phyloP scores from a whole-genome alignment of 2,113 vertebrate genomes.

The Pyrgilauda ruficollis region DNA sequence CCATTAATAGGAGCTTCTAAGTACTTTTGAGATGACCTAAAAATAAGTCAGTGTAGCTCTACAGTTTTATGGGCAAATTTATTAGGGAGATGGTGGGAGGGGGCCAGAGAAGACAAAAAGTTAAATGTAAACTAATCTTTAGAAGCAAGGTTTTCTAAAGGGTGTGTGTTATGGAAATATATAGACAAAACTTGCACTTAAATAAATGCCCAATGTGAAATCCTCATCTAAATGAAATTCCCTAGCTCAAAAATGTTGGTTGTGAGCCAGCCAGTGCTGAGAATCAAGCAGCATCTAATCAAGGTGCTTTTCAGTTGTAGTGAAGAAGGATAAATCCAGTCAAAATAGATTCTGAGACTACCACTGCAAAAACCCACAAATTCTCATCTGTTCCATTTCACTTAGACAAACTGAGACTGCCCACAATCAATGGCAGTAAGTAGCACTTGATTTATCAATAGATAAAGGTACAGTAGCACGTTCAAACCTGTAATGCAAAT shows the following conservation, averaged over 20 bases:
- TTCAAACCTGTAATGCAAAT: background rate
- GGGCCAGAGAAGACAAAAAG: background rate
- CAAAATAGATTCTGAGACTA: background rate
- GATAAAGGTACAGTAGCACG: background rate
- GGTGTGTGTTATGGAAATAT: background rate
- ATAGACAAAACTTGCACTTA: background rate
- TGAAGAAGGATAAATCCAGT: background rate
- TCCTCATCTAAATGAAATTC: background rate
- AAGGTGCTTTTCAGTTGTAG: background rate
- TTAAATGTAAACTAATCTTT: background rate
- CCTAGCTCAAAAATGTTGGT: background rate
- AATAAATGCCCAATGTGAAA: background rate
- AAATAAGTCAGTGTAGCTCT: constrained; percentile 24
- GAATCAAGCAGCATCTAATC: background rate
- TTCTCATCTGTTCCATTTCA: background rate
- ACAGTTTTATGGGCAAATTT: constrained; percentile 18
- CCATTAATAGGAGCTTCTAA: constrained; percentile 17
- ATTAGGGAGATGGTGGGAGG: background rate
- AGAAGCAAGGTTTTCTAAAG: background rate
- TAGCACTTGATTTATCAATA: background rate
- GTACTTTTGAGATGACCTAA: constrained; percentile 39
- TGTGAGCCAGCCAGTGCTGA: background rate
- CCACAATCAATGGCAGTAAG: background rate
- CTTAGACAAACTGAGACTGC: background rate
- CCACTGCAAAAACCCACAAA: background rate